Evolutionary conservation across 2,113 vertebrate genomes (phyloP).

Genomic region (Melanerpes aurifrons): DNA sequence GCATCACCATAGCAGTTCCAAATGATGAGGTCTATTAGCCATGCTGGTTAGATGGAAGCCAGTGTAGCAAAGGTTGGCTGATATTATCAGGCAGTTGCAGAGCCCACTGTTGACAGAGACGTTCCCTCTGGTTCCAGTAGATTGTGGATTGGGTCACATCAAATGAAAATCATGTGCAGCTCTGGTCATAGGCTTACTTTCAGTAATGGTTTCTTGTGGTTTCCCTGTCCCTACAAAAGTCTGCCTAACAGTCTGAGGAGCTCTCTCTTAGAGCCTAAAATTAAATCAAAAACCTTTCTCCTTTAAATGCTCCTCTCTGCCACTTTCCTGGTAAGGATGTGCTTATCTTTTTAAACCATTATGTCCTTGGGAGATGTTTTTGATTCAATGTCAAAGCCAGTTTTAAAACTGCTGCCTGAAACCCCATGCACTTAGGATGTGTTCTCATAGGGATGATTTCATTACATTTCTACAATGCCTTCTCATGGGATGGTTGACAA

Average conservation of each 20-base stretch:
- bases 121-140: not conserved
- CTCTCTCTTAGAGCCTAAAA: not conserved
- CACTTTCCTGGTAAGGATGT: not conserved
- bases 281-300: not conserved
- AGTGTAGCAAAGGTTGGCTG: not conserved
- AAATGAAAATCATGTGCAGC: not conserved
- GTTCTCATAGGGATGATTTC: not conserved
- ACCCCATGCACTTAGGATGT: not conserved
- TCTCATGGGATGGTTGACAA: not conserved
- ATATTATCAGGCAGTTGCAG: not conserved
- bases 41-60: not conserved
- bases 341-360: not conserved
- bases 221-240: not conserved
- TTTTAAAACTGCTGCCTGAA: not conserved
- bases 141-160: not conserved
- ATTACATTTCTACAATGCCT: not conserved
- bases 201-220: not conserved
- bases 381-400: not conserved
- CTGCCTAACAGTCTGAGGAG: not conserved
- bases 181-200: not conserved
- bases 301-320: not conserved
- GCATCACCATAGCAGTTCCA: not conserved
- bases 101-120: not conserved
- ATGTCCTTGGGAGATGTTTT: not conserved
- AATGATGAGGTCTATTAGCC: not conserved